These are phyloP conservation scores for Seira musarum DNA, from an alignment of 2,888 invertebrate genomes.

Conservation along the genomic window DNA sequence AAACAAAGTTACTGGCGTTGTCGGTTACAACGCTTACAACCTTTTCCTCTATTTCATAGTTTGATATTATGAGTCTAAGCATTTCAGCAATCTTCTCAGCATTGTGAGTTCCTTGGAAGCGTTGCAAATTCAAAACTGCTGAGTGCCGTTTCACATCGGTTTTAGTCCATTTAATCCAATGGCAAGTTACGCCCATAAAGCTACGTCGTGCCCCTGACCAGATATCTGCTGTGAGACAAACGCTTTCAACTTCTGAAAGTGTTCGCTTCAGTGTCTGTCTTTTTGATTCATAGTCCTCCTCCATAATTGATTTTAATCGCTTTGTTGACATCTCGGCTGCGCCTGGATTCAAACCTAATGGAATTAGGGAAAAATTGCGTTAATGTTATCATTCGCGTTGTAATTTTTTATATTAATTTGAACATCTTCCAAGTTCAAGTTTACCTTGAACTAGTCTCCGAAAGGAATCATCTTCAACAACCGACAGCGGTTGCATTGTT, in stretches of 20 bases:
- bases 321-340: background rate
- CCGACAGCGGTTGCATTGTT: background rate
- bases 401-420: background rate
- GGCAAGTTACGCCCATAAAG: conserved; percentile 27
- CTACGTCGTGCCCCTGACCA: background rate
- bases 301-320: background rate
- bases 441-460: background rate
- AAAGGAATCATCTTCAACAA: conserved; percentile 12
- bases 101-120: conserved; percentile 24
- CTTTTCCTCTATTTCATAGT: conserved; percentile 13
- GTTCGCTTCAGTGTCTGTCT: background rate
- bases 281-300: background rate
- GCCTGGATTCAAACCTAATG: no score
- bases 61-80: background rate
- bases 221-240: conserved; percentile 17
- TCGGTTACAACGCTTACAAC: background rate
- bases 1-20: background rate
- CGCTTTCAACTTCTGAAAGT: background rate
- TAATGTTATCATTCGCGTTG: no score
- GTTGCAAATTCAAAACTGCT: background rate
- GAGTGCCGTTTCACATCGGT: background rate
- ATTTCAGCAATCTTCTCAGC: conserved; percentile 18
- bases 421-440: background rate
- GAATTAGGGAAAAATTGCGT: background rate
- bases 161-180: conserved; percentile 15